Conservation (phyloP, 2,888 invertebrate genomes). For the Tipula helvola region DNA sequence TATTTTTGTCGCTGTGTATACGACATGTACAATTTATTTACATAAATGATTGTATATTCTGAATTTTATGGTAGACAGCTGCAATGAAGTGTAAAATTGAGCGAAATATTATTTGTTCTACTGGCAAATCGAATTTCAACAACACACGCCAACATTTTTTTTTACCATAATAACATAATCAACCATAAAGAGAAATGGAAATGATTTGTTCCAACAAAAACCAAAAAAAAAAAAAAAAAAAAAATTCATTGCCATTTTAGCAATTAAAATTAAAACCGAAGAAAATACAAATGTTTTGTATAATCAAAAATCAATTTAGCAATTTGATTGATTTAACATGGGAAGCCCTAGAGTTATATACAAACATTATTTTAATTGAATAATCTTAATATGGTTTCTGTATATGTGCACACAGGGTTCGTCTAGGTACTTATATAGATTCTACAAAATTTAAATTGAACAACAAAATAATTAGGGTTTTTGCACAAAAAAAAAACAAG, state of each 20-base stretch:
- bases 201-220: background rate
- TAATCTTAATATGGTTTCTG: background rate
- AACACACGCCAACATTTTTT: background rate
- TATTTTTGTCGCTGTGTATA: background rate
- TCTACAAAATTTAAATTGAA: background rate
- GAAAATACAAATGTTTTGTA: background rate
- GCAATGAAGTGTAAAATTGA: background rate
- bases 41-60: background rate
- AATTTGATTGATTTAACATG: background rate
- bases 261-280: background rate
- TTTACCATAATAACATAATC: background rate
- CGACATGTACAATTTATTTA: background rate
- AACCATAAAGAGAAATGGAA: background rate
- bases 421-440: background rate
- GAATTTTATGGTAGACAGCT: background rate
- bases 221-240: background rate
- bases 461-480: background rate
- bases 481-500: too few species aligned
- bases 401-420: background rate
- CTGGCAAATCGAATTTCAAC: background rate
- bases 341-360: background rate
- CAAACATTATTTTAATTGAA: background rate
- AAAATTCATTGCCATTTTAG: background rate
- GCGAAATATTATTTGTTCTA: background rate
- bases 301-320: background rate